These are phyloP conservation scores for Limulus polyphemus DNA, from an alignment of 2,888 invertebrate species.

Conservation along the genomic window DNA sequence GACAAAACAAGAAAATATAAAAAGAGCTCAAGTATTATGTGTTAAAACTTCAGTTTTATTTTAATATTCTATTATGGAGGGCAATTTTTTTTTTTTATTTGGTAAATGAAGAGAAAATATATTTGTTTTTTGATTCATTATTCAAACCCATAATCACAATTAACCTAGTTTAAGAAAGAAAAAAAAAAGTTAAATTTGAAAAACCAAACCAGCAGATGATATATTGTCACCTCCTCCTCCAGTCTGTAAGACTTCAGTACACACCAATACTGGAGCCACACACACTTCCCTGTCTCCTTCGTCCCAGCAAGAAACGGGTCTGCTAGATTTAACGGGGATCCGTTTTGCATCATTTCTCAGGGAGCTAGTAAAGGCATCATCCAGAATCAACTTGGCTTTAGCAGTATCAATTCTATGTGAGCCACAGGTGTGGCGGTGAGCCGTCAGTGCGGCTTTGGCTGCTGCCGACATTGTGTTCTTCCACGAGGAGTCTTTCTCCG, in stretches of 20 bases:
- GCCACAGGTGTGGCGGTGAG: constrained; percentile 56
- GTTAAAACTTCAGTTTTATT: too few species aligned
- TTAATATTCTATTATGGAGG: too few species aligned
- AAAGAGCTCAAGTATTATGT: too few species aligned
- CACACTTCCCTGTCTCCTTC: constrained; percentile 50
- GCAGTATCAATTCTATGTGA: constrained; percentile 39
- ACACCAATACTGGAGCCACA: constrained; percentile 69
- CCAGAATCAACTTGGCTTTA: constrained; percentile 55
- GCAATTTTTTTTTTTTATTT: too few species aligned
- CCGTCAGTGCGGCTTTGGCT: constrained; percentile 68
- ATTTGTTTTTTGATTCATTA: too few species aligned
- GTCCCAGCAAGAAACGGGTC: constrained; percentile 67
- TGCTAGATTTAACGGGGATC: constrained; percentile 51
- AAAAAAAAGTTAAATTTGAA: constrained; percentile 31
- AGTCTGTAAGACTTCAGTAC: constrained; percentile 64
- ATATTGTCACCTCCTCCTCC: constrained; percentile 80
- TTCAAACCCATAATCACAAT: too few species aligned
- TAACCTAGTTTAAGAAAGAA: too few species aligned
- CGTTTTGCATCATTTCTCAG: constrained; percentile 42
- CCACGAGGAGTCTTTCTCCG: constrained; percentile 54
- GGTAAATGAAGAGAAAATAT: too few species aligned
- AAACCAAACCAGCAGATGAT: constrained; percentile 66
- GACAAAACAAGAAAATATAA: too few species aligned
- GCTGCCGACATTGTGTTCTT: constrained; percentile 63
- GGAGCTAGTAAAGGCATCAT: constrained; percentile 65